Base-by-base conservation (phyloP, 2,888 invertebrate species). In the Pardosa pseudoannulata region DNA sequence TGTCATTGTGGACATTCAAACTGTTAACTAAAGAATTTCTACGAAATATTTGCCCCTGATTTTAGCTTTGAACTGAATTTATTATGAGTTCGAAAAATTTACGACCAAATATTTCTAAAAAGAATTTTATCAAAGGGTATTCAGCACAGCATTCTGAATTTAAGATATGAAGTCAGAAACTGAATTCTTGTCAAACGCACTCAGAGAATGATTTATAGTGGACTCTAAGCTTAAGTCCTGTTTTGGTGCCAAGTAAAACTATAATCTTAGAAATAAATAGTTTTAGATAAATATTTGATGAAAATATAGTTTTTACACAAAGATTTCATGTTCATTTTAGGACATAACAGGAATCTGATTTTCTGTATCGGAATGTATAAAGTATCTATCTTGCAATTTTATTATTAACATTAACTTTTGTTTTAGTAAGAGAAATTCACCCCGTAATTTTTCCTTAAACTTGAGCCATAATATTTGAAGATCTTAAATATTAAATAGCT, bases 111-210 rank as follows among this genome's bases (percentile, higher is more conserved):
- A 23, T 56, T 56, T 23, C 11, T 19, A 16, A 56, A 56, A 56
- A 11, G 11, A 56, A 23, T 56, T 56, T 23, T 23, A 9, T 56
- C 2, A 6, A 23, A 23, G 16, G 5, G 23, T 11, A 56, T 56
- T 56, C 56, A 56, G 6, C 56, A 23, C 23, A 23, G 46, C 16
- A 56, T 56, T 46, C 46, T 9, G 16, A 46, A 46, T 16, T 46
- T 46, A 16, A 23, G 23, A 23, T 56, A 56, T 56, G 19, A 56
- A 56, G 23, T 56, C 7, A 56, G 19, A 56, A 23, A 11, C 56
- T 56, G 56, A 56, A 56, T 56, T 23, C 56, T 56, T 56, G 56
- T 56, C 56, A 56, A 23, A 23, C 23, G 56, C 56, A 56, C 56
- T 23, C 56, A 56, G 9, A 16, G 56, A 56, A 16, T 23, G 56